Evolutionary conservation across 2,113 vertebrate genomes (phyloP), one percentile per base, ranked within the genome.

Genomic region (Synchiropus splendidus): DNA sequence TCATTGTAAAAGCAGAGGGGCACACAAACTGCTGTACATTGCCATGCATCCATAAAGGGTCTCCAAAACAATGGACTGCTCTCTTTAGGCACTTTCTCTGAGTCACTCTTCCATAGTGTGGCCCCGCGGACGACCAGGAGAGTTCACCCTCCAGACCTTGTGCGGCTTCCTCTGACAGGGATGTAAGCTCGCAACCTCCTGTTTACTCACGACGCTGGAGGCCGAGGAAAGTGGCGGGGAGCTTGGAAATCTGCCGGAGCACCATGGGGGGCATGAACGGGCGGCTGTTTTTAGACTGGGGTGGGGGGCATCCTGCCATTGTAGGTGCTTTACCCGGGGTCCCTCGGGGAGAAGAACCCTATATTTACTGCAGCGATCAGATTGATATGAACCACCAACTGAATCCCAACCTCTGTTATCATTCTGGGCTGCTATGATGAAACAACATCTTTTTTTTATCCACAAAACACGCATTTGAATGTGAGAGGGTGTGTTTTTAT

Each of bases 221-320:
- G 18, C 49, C 43, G 57, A 61, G 58, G 67, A 79, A 68, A 74
- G 69, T 72, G 49, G 54, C 40, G 43, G 35, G 16, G 58, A 47
- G 21, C 6, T 10, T 6, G 58, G 49, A 54, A 51, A 66, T 48
- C 42, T 37, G 42, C 40, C 37, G 40, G 2, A 9, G 15, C 16
- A 14, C 44, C 33, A 53, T 31, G 39, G 54, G 52, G 58, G 47
- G 13, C 55, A 52, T 2, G 9, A 11, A 15, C 16, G 2, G 34
- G 46, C 33, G 49, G 21, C 51, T 45, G 60, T 70, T 58, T 74
- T 61, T 63, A 63, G 60, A 45, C 39, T 18, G 5, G 12, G 6
- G 16, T 4, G 21, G 8, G 6, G 21, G 33, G 57, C 78, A 73
- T 75, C 74, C 74, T 77, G 71, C 50, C 31, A 60, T 60, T 79